Evolutionary conservation across 64 coral and sea anemone genomes (phyloP).

Genomic region (Pocillopora verrucosa): DNA sequence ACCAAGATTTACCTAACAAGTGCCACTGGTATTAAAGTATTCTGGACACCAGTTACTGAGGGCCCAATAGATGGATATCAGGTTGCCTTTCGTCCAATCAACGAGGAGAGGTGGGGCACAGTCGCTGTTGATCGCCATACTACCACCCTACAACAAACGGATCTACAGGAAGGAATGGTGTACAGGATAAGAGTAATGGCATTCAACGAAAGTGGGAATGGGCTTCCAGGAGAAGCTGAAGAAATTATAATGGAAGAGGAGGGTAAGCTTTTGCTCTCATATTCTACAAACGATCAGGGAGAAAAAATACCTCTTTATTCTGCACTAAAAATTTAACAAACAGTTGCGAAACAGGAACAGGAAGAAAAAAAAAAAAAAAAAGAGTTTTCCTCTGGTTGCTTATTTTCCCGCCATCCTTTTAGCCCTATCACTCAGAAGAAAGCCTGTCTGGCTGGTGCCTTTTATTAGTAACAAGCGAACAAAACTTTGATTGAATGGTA

Average conservation of each 20-base stretch:
- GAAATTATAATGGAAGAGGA: background rate
- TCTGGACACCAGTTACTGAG: background rate
- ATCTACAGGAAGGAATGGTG: background rate
- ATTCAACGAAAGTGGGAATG: background rate
- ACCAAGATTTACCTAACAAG: constrained; percentile 4
- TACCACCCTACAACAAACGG: background rate
- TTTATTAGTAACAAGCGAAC: no score
- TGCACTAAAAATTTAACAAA: no score
- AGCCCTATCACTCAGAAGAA: no score
- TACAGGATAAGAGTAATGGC: constrained; percentile 24
- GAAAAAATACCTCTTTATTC: no score
- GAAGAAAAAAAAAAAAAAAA: no score
- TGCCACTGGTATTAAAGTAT: background rate
- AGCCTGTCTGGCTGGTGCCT: no score
- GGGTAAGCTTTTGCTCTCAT: background rate
- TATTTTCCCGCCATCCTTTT: no score
- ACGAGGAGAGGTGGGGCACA: background rate
- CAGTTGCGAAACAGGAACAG: no score
- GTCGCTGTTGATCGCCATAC: background rate
- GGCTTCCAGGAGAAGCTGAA: background rate
- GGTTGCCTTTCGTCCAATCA: background rate
- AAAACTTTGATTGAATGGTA: background rate
- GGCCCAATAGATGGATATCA: background rate
- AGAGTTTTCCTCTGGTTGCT: no score
- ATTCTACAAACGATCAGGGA: no score